phyloP scores from a whole-genome alignment of 2,888 invertebrate species.

The Orthosia gothica region DNA sequence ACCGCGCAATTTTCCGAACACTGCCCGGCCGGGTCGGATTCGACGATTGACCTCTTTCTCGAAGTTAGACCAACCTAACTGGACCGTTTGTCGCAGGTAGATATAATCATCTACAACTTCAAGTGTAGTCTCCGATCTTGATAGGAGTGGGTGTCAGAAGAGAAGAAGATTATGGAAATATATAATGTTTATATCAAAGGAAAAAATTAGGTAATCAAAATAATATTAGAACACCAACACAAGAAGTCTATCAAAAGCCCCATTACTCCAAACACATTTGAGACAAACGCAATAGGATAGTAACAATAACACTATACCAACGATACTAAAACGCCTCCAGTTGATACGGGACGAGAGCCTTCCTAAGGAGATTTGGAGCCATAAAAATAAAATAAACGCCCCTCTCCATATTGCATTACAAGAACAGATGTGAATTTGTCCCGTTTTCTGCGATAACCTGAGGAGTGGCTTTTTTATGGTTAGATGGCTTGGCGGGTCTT shows the following conservation, averaged over 20 bases:
- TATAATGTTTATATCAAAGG: no score
- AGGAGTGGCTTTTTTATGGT: conserved; percentile 42
- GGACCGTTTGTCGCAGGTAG: no score
- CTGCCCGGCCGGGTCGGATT: no score
- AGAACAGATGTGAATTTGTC: conserved; percentile 68
- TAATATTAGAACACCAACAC: not conserved
- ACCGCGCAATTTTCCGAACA: no score
- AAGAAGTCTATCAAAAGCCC: conserved; percentile 28
- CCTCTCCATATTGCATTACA: conserved; percentile 66
- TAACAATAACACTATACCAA: conserved; percentile 55
- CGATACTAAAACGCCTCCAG: conserved; percentile 44
- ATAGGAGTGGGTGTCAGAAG: no score
- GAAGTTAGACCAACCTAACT: no score
- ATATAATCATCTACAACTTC: no score
- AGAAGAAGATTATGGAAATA: no score
- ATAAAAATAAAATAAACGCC: conserved; percentile 75
- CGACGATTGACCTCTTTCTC: no score
- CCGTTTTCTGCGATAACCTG: conserved; percentile 59
- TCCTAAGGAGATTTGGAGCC: conserved; percentile 66
- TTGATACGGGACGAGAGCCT: conserved; percentile 51
- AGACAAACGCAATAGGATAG: conserved; percentile 34
- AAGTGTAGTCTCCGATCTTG: no score
- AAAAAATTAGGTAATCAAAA: no score
- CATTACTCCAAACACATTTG: conserved; percentile 30
- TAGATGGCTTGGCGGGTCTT: not conserved